Base-by-base conservation (phyloP, 2,888 invertebrate species). In the Ophion ventricosus region DNA sequence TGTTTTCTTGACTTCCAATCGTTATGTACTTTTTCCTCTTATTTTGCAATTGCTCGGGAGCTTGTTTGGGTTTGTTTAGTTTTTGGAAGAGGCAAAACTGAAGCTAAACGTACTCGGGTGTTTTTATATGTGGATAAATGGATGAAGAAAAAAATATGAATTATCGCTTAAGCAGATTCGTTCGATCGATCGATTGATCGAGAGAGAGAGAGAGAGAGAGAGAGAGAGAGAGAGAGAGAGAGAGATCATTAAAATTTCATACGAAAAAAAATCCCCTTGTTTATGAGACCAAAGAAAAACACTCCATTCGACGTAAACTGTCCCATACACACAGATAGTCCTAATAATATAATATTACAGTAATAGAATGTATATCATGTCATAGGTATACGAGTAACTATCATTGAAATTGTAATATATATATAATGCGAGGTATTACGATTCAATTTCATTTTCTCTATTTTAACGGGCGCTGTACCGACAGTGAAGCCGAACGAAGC, bases 401-500 rank as follows among this genome's bases (percentile, higher is more conserved):
- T 61, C 35, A 17, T 26, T 56, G 23, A 29, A 75, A 66, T 64
- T 20, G 29, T 11, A 54, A 63, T 54, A 5, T 67, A 56, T 29
- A 20, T 23, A 59, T 43, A 74, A 64, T 54, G 43, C 54, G 26
- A 17, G 20, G 43, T 10, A 43, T 73, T 73, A 80, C 76, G 72
- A 82, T 75, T 69, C 86, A 87, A 86, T 88, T 88, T 88, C 84
- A 84, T 88, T 87, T 86, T 86, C 81, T 87, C 87, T 83, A 86
- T 86, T 87, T 88, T 85, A 87, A 85, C 80, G 85, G 87, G 85
- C 82, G 82, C 82, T 76, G 80, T 57, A 78, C 66, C 80, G 82
- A 76, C 83, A 78, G 86, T 83, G 82, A 75, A 40, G 72, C 54
- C 67, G 74, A 78, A 69, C 61, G 79, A 81, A 87, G 83, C 82